A percentile compares a stretch with the other conserved stretches of the same genome.
phyloP scores from a whole-genome alignment of 2,888 invertebrate genomes.

The Pogonocherus hispidulus region DNA sequence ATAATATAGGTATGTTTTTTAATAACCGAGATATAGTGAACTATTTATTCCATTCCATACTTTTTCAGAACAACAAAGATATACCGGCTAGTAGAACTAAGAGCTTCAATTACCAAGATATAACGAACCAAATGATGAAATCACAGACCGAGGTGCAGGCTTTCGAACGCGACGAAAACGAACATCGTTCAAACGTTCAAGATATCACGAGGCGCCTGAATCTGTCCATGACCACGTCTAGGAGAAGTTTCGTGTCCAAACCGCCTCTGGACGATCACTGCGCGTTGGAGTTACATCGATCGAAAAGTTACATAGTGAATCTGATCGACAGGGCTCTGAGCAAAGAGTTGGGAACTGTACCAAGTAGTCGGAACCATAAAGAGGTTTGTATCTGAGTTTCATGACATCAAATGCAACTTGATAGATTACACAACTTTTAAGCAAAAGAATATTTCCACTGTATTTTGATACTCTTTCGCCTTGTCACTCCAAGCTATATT shows the following conservation, averaged over 20 bases:
- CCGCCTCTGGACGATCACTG: slow-evolving; percentile 57
- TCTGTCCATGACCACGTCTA: slow-evolving; percentile 3
- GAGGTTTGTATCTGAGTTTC: slow-evolving; percentile 38
- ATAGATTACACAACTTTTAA: too few species aligned
- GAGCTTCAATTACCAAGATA: slow-evolving; percentile 47
- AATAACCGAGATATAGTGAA: too few species aligned
- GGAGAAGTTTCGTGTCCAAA: slow-evolving; percentile 22
- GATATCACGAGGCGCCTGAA: slow-evolving; percentile 35
- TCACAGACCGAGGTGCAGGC: slow-evolving; percentile 31
- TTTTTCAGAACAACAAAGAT: background rate
- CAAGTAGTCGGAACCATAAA: slow-evolving; percentile 48
- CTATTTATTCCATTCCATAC: too few species aligned
- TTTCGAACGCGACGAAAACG: slow-evolving; percentile 12
- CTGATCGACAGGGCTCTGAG: slow-evolving; percentile 69
- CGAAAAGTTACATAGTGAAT: slow-evolving; percentile 69
- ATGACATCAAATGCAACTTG: too few species aligned
- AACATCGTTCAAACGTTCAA: slow-evolving; percentile 33
- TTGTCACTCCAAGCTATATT: too few species aligned
- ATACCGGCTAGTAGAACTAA: slow-evolving; percentile 15
- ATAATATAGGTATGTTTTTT: too few species aligned
- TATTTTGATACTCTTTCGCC: too few species aligned
- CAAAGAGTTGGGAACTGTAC: slow-evolving; percentile 66
- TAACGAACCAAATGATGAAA: slow-evolving; percentile 34
- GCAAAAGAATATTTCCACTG: too few species aligned
- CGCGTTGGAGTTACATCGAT: slow-evolving; percentile 67